Evolutionary conservation across 2,113 vertebrate genomes (phyloP), one percentile per base, ranked within the genome.

Genomic region (Actinemys pallida): DNA sequence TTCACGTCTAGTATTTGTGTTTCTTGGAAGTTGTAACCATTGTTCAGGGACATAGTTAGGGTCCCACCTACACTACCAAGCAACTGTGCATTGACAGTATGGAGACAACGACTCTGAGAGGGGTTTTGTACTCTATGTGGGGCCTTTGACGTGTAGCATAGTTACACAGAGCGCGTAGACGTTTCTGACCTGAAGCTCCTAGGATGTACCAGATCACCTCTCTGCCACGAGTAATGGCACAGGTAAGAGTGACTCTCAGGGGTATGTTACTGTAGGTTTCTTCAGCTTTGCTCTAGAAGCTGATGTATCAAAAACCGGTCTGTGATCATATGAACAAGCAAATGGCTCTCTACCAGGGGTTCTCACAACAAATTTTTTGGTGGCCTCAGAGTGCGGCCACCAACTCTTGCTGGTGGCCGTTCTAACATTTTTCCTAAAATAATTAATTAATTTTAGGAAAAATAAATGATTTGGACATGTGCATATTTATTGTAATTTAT

Each of bases 141-240:
- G 14, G 50, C 35, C 87, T n/a, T 81, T 0, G 1, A 31, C 2
- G 5, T 24, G 53, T 25, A 6, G 52, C 52, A 75, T 9, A 88
- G 42, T 12, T 11, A 10, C 22, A 75, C 19, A 75, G 69, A 42
- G 16, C 10, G 1, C 9, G 10, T 5, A 4, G 3, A 3, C 2
- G 20, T 45, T 76, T 76, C 39, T 76, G 75, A 76, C 42, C 24
- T 6, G 5, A 45, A 45, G 39, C 22, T 27, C 42, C 24, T 24
- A 45, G 42, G 75, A 42, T 45, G 10, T 47, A 7, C 75, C 22
- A 24, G 8, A 76, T 45, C 39, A 9, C 25, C 10, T 25, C n/a
- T 76, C 22, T 76, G 72, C 39, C 42, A 42, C 2, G 14, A 35
- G 12, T 8, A 62, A 56, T 17, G 62, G n/a, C 65, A 19, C 65